Evolutionary conservation across 2,797 vertebrate species (phyloP), one percentile per base, ranked within the genome.

Genomic region (Darevskia nairensis): DNA sequence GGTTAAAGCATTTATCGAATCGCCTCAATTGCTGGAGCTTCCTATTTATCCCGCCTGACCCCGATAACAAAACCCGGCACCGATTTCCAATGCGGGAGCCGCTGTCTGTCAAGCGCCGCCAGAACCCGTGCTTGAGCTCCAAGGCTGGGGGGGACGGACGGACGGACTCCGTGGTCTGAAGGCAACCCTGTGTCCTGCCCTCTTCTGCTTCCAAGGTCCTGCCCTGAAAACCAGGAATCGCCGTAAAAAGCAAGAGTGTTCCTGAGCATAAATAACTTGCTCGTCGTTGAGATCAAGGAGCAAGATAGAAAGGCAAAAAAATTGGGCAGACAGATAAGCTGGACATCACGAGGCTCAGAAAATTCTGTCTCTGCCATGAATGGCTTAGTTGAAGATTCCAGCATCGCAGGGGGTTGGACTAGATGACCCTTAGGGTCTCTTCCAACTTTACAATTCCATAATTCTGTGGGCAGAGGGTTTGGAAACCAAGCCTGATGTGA

Each of bases 1-100:
- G 92, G 93, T 90, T 90, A 93, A 93, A 92, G 86, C 80, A 39
- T 91, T 87, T 92, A 93, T 91, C 66, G 87, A 94, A 64, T 68
- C 32, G 3, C 80, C 59, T 86, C 75, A 66, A 80, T 89, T 80
- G 69, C 64, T n/a, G 55, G 25, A 77, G 83, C 68, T 50, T 85
- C 75, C 89, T 89, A 79, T 90, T 88, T 88, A 90, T 90, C 88
- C 83, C 91, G 79, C 82, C 86, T 68, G 88, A 80, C 85, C 87
- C 77, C 41, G 13, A 85, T 86, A 82, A 89, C 89, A 89, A 85
- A 89, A 90, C 82, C 15, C 27, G 1, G 77, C 89, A 81, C 82
- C 72, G 78, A 87, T 86, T 91, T 88, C 91, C 82, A 5, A 86
- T 88, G 82, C 1, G 9, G 39, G 8, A 35, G 59, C 39, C 1